Base-by-base conservation (phyloP, 2,888 invertebrate species). In the Lissocephala sabroskyi region DNA sequence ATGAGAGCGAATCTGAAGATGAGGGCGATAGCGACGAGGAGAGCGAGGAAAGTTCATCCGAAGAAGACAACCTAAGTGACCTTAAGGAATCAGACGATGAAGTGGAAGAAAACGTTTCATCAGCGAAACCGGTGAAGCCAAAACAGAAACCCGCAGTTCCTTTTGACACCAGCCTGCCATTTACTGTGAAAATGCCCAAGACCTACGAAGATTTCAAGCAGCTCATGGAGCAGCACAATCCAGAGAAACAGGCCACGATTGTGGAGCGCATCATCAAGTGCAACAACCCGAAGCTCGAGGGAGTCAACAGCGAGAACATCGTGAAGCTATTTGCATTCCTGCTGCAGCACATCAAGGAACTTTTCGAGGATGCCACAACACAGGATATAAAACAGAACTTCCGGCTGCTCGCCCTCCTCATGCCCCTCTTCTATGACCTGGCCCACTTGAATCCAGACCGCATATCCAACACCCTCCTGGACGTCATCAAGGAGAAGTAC, bases 201-300 rank as follows among this genome's bases (percentile, higher is more conserved):
- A 86, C 79, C 10, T 91, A 90, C 74, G 89, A 91, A 50, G 87
- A 87, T 48, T 86, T 94, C 35, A 79, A 89, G 80, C 85, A 88
- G 63, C 78, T 92, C 45, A 81, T 96, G 13, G 79, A 86, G 40
- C 86, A 87, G 30, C 88, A 90, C 65, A 86, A 88, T 6, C 85
- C 89, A 1, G 85, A 87, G 10, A 89, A 93, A 70, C 92, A 94
- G 71, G 85, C 88, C 0, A 86, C 89, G 9, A 90, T 95, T 7
- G 79, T 97, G 39, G 91, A 93, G 74, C 89, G 94, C 68, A 89
- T 97, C 61, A 91, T 96, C 13, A 95, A 95, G 85, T 94, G 92
- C 73, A 92, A 95, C 84, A 93, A 96, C 83, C 94, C 94, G 1
- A 90, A 93, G 70, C 83, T 96, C 42, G 89, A 89, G 4, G 90